A percentile compares a stretch with the other conserved stretches of the same genome.
These are phyloP conservation scores for Brenthis ino DNA, from an alignment of 2,888 invertebrate genomes.

Conservation along the genomic window DNA sequence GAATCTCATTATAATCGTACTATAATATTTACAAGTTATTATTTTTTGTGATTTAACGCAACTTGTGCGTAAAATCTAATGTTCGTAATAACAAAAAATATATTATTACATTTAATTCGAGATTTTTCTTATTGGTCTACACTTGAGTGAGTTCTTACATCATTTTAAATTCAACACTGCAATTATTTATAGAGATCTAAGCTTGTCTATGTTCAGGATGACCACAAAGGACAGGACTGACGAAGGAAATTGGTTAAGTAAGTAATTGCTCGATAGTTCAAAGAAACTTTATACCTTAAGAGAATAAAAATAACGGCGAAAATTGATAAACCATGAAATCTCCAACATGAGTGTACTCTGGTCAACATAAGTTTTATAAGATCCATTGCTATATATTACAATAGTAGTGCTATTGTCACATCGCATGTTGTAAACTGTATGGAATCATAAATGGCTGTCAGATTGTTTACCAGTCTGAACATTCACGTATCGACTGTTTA, in stretches of 20 bases:
- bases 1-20: no score
- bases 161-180: not conserved
- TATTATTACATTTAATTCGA: no score
- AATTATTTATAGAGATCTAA: slow-evolving; percentile 14
- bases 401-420: not conserved
- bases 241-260: slow-evolving; percentile 52
- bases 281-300: slow-evolving; percentile 18
- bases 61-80: not conserved
- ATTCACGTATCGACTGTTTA: slow-evolving; percentile 29
- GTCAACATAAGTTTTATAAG: slow-evolving; percentile 2
- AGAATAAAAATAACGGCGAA: not conserved
- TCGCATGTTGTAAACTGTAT: not conserved
- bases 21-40: no score
- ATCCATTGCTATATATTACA: slow-evolving; percentile 22
- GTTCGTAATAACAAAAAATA: not conserved
- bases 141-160: not conserved
- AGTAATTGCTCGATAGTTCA: slow-evolving; percentile 49
- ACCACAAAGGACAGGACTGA: slow-evolving; percentile 39
- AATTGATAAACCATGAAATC: not conserved
- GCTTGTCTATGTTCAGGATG: slow-evolving; percentile 18
- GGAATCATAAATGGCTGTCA: slow-evolving; percentile 17
- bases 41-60: no score
- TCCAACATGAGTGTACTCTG: not conserved
- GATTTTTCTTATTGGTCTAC: not conserved
- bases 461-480: slow-evolving; percentile 32